Evolutionary conservation across 2,113 vertebrate species (phyloP).

Genomic region (Siniperca chuatsi): DNA sequence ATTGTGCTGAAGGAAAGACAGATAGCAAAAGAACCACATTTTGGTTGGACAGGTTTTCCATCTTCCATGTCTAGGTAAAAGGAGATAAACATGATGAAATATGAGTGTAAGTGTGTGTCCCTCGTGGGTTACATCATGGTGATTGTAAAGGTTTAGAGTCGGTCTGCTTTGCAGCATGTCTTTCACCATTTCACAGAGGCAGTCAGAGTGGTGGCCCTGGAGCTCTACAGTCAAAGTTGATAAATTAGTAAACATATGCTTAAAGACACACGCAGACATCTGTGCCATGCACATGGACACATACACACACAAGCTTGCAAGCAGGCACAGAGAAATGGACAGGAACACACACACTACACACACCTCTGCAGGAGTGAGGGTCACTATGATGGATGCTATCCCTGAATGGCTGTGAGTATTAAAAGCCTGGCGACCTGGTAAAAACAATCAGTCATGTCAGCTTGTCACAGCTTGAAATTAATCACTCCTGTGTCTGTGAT

Average conservation of each 20-base stretch:
- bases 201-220: neutral
- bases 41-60: neutral
- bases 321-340: conserved; percentile 19
- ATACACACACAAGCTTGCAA: conserved; percentile 31
- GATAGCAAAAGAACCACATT: neutral
- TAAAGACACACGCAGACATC: conserved; percentile 22
- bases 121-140: neutral
- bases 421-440: conserved; percentile 77
- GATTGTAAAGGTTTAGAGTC: neutral
- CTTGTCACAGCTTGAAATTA: conserved; percentile 61
- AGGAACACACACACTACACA: conserved; percentile 38
- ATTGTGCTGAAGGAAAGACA: neutral
- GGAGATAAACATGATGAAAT: conserved; percentile 39
- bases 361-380: conserved; percentile 73
- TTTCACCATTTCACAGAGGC: neutral
- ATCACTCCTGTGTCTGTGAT: conserved; percentile 63
- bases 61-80: neutral
- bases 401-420: conserved; percentile 79
- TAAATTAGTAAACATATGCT: conserved; percentile 32
- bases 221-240: conserved; percentile 18
- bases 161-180: conserved; percentile 10
- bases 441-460: conserved; percentile 64
- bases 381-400: conserved; percentile 77
- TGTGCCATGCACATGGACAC: conserved; percentile 14
- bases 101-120: neutral